Conservation (phyloP, 2,113 vertebrate species). For the Zapus hudsonius region DNA sequence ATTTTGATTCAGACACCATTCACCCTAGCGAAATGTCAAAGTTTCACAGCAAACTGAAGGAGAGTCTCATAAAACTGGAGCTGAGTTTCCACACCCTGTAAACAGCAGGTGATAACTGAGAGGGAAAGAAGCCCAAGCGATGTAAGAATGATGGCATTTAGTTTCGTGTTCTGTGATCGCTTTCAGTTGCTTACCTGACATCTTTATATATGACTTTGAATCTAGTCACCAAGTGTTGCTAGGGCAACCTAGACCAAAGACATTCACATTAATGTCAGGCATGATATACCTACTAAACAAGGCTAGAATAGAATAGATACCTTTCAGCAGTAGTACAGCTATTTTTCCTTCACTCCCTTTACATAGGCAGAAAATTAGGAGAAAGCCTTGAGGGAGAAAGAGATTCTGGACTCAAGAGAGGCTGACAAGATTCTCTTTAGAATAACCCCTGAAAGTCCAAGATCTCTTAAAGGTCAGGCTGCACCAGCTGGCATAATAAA, state of each 20-base stretch:
- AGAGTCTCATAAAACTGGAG: background rate
- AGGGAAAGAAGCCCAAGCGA: background rate
- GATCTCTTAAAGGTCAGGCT: background rate
- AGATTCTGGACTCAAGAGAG: background rate
- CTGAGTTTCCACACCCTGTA: background rate
- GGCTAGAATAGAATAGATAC: background rate
- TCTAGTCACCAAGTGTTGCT: constrained; percentile 48
- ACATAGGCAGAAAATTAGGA: background rate
- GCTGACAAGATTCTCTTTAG: background rate
- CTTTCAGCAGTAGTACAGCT: no score
- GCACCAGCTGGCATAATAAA: background rate
- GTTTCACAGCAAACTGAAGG: background rate
- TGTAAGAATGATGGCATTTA: background rate
- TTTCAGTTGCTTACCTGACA: background rate
- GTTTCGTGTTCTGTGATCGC: background rate
- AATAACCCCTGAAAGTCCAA: background rate
- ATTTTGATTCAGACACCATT: background rate
- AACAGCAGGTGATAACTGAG: background rate
- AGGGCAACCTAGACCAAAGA: constrained; percentile 17
- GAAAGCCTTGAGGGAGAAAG: background rate
- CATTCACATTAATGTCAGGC: background rate
- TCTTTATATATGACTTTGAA: constrained; percentile 40
- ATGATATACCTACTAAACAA: background rate
- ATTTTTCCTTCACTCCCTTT: background rate
- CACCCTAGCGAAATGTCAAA: background rate